Evolutionary conservation across 2,888 invertebrate species (phyloP), one percentile per base, ranked within the genome.

Genomic region (Cephus runcator): DNA sequence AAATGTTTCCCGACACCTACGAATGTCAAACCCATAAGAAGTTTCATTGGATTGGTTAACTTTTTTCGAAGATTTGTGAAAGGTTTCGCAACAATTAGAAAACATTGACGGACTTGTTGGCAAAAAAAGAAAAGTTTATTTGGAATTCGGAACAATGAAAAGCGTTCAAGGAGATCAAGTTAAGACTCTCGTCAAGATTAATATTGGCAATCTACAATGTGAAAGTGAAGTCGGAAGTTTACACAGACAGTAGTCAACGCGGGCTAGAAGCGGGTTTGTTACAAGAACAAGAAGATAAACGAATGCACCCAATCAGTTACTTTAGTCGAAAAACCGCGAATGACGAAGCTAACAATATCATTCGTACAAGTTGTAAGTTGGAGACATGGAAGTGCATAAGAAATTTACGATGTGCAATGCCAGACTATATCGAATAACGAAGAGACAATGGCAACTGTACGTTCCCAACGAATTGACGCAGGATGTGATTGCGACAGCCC

Each of bases 1-100:
- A 36, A 74, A 73, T 36, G 12, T 9, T 79, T 77, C 35, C 75
- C 75, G 40, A 71, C 33, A 0, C 87, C 86, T 0, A 69, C 0
- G 23, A 84, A 86, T 73, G 73, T 80, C 0, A 85, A 87, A 69
- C 83, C 87, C 6, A 73, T 88, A 3, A 75, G 87, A 34, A 84
- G 81, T 33, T 89, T 88, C 40, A 34, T 89, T 0, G 87, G 88
- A 0, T 80, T 89, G 1, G 78, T 88, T 0, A 82, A 85, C 23
- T 89, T 83, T 69, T 89, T 89, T 36, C 76, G 88, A n/a, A 56
- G 85, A 4, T 89, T 89, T 76, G 79, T 89, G 0, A 81, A 83
- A 34, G 77, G 79, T 3, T 89, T 85, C 75, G 81, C 88, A 0
- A 1, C 75, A 0, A 84, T 86, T 12, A 87, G 83, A 0, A 75